Evolutionary conservation across 1,140 invertebrate species (phyloP).

Genomic region (Ptiloglossa arizonensis): DNA sequence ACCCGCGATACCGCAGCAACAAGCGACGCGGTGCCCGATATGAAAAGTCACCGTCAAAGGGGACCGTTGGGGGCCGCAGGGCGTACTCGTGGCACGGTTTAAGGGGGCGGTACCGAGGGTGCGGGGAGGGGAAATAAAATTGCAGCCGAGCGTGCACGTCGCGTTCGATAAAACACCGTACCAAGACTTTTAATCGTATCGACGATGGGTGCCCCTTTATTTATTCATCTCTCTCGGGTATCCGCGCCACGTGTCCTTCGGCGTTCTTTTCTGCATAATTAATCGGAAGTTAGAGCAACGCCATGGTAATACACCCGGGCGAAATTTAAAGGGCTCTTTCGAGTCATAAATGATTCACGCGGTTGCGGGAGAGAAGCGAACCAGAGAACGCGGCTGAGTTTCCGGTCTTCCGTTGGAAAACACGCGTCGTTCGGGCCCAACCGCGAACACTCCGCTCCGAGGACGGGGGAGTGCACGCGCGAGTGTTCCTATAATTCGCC

Average conservation of each 20-base stretch:
- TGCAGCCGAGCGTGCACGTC: background rate
- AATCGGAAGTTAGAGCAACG: slow-evolving; percentile 24
- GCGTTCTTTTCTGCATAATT: slow-evolving; percentile 43
- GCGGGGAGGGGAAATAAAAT: background rate
- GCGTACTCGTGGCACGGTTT: too few species aligned
- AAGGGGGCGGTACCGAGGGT: background rate
- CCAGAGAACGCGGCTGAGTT: background rate
- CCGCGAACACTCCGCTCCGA: background rate
- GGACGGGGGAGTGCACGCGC: too few species aligned
- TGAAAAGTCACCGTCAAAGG: background rate
- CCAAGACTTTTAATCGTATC: slow-evolving; percentile 21
- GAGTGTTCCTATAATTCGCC: slow-evolving; percentile 13
- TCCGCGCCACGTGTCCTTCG: background rate
- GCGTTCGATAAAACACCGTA: slow-evolving; percentile 19
- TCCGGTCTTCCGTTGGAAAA: background rate
- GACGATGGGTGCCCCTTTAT: background rate
- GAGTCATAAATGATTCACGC: slow-evolving; percentile 33
- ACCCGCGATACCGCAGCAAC: background rate
- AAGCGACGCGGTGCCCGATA: background rate
- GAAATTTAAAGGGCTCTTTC: slow-evolving; percentile 39
- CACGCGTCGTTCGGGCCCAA: background rate
- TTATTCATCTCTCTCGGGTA: slow-evolving; percentile 9
- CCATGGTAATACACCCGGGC: background rate
- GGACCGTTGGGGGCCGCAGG: background rate
- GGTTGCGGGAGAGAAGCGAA: background rate